Percentiles rank a stretch among this genome's conserved stretches.
Evolutionary conservation across 1,140 invertebrate genomes (phyloP).

Genomic region (Saccostrea echinata): DNA sequence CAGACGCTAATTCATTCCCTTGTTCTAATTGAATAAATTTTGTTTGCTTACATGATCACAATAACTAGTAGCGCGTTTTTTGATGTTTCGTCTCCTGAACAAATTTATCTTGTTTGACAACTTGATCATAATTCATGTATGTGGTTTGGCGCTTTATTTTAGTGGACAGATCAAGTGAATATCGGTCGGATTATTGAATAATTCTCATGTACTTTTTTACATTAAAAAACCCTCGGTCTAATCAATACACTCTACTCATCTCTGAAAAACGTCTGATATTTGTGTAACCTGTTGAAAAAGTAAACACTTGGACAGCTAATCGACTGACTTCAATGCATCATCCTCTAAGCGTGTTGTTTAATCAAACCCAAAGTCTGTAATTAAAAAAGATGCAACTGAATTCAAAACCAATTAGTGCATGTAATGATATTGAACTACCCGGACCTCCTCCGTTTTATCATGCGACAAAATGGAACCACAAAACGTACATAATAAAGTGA

Average conservation of each 20-base stretch:
- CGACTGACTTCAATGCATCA: conserved; percentile 21
- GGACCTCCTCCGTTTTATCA: background rate
- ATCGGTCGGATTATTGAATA: conserved; percentile 16
- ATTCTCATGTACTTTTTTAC: conserved; percentile 23
- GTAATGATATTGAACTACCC: conserved; percentile 3
- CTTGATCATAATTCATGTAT: background rate
- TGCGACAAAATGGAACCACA: background rate
- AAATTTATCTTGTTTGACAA: conserved; percentile 9
- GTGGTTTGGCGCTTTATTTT: too few relatives aligned
- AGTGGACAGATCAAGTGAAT: background rate
- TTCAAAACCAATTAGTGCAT: conserved; percentile 19
- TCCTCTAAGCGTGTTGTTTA: background rate
- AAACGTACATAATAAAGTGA: background rate
- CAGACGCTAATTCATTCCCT: background rate
- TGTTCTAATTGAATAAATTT: conserved; percentile 36
- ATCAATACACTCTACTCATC: conserved; percentile 25
- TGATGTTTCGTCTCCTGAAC: background rate
- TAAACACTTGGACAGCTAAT: background rate
- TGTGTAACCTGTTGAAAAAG: conserved; percentile 6
- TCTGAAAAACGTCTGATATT: background rate
- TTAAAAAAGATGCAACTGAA: conserved; percentile 8
- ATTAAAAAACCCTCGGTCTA: background rate
- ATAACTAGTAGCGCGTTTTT: background rate
- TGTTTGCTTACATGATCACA: background rate
- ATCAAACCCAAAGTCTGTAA: conserved; percentile 4